Evolutionary conservation across 2,888 invertebrate genomes (phyloP).

Genomic region (Pyralis farinalis): DNA sequence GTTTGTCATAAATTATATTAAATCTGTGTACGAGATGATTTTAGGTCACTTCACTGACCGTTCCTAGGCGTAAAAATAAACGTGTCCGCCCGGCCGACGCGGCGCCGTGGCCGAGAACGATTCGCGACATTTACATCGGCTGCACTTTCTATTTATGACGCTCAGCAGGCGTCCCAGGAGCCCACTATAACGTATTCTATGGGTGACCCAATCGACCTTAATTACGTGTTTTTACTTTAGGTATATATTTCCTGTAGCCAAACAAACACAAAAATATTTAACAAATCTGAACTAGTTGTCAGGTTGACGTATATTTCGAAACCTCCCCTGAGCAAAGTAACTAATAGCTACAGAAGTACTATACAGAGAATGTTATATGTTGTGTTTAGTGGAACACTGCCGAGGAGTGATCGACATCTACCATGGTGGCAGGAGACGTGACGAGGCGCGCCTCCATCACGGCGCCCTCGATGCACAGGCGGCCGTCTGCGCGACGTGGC

Average conservation of each 20-base stretch:
- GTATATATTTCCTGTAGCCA: neutral
- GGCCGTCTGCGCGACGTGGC: slow-evolving; percentile 80
- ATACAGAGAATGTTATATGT: neutral
- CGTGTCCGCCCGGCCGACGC: slow-evolving; percentile 31
- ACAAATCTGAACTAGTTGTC: neutral
- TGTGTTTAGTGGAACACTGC: slow-evolving; percentile 32
- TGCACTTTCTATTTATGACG: slow-evolving; percentile 71
- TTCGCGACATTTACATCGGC: slow-evolving; percentile 64
- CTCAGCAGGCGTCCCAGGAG: slow-evolving; percentile 34
- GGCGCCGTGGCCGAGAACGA: slow-evolving; percentile 25
- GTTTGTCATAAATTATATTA: too few relatives aligned
- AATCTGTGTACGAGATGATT: slow-evolving; percentile 48
- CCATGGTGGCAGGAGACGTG: slow-evolving; percentile 75
- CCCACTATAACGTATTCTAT: slow-evolving; percentile 10
- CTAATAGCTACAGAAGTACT: too few relatives aligned
- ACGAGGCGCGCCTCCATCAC: slow-evolving; percentile 75
- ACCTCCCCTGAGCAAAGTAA: neutral
- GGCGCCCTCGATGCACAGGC: slow-evolving; percentile 76
- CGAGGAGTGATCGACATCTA: slow-evolving; percentile 19
- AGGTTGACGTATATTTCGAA: neutral
- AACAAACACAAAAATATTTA: neutral
- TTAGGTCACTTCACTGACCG: slow-evolving; percentile 47
- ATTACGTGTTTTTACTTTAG: slow-evolving; percentile 1
- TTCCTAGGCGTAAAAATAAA: slow-evolving; percentile 54
- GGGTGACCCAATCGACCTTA: slow-evolving; percentile 10